Base-by-base conservation (phyloP, 2,113 vertebrate genomes). In the Microcebus ravelobensis region DNA sequence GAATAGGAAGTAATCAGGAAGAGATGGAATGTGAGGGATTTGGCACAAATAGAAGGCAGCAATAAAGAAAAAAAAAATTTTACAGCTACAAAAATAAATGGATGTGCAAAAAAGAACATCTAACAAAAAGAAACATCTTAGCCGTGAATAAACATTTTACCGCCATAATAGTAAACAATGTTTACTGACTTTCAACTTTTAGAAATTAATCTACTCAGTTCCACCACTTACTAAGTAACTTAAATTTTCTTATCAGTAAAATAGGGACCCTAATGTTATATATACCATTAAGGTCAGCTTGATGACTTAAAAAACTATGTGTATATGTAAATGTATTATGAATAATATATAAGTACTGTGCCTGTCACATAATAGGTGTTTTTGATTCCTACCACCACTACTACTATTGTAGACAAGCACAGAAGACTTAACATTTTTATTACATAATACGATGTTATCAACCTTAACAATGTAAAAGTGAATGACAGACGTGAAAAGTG, bases 171-270 rank as follows among this genome's bases (percentile, higher is more conserved):
- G 8, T 74, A 87, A 68, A 31, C 34, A 52, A 29, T 77, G 36
- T 67, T 88, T 77, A 84, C 2, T 59, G 31, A 76, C 77, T 89
- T 91, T 90, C 48, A 95, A 31, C 34, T 83, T 73, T 77, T 67
- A 95, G 67, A 83, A 89, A 81, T 45, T 89, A 95, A 95, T 42
- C 52, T 88, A 52, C 17, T 95, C 48, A 97, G 36, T 31, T 70
- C 82, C 6, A 90, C 10, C 36, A 65, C 39, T 52, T 83, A 23
- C 39, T 42, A 95, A 88, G 31, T 39, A 48, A 85, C 59, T 95
- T 95, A 88, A 61, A 87, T 89, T 74, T 97, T 20, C 45, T 65
- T 71, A 23, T 85, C 25, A 65, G 21, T 86, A 94, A 92, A 94
- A 65, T 63, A 39, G 34, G 36, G 27, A 71, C 29, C 42, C n/a